These are phyloP conservation scores for Tenthredo scrophulariae DNA, from an alignment of 2,888 invertebrate species.

Conservation along the genomic window DNA sequence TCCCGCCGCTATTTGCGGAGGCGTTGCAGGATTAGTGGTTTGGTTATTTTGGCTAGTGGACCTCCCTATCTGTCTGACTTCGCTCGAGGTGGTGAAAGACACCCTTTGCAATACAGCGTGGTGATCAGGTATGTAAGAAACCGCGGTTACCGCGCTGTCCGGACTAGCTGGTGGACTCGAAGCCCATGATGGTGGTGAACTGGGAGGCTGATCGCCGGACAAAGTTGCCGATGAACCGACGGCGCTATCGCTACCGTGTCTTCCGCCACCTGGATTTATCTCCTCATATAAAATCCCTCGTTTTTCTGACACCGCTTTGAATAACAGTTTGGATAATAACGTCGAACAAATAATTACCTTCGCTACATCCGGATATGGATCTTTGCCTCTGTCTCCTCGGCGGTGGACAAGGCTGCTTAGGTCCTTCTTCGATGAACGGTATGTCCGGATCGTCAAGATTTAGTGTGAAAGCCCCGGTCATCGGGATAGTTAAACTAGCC, in stretches of 20 bases:
- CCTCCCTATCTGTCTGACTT: slow-evolving; percentile 78
- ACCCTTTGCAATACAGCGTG: slow-evolving; percentile 80
- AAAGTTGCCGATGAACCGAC: slow-evolving; percentile 83
- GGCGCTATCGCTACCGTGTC: slow-evolving; percentile 81
- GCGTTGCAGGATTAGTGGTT: slow-evolving; percentile 34
- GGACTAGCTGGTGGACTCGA: slow-evolving; percentile 82
- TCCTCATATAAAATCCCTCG: neutral
- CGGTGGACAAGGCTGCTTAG: slow-evolving; percentile 74
- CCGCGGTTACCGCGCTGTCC: slow-evolving; percentile 80
- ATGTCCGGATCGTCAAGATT: slow-evolving; percentile 84
- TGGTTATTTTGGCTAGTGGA: slow-evolving; percentile 62
- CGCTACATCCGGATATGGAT: slow-evolving; percentile 73
- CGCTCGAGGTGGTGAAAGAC: slow-evolving; percentile 83
- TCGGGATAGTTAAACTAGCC: slow-evolving; percentile 90
- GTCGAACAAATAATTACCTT: slow-evolving; percentile 64
- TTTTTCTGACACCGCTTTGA: no score
- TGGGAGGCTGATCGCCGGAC: slow-evolving; percentile 80
- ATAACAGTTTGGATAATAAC: no score
- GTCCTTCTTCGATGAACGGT: slow-evolving; percentile 84
- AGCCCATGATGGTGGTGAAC: slow-evolving; percentile 82
- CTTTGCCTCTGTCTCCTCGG: slow-evolving; percentile 79
- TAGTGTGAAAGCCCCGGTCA: slow-evolving; percentile 79
- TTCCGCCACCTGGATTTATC: slow-evolving; percentile 76
- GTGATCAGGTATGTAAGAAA: slow-evolving; percentile 81
- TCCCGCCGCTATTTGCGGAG: slow-evolving; percentile 61